These are phyloP conservation scores for Channallabes apus DNA, from an alignment of 2,797 vertebrate species.

Conservation along the genomic window DNA sequence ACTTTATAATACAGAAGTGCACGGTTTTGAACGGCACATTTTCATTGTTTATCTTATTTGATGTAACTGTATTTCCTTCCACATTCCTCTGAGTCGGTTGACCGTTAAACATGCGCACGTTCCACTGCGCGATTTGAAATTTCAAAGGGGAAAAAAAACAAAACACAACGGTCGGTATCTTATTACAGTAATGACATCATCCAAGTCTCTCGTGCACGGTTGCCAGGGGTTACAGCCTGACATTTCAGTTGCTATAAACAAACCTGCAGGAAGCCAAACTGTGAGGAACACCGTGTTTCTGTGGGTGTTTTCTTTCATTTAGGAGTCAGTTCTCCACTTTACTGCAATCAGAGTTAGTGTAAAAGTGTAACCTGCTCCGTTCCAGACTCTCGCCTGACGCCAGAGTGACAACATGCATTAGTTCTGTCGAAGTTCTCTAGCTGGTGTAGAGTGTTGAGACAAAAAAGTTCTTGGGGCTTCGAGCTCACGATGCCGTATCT, in stretches of 20 bases:
- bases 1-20: not conserved
- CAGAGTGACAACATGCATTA: no score
- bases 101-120: not conserved
- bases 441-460: not conserved
- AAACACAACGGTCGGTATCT: not conserved
- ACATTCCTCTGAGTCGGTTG: not conserved
- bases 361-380: not conserved
- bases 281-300: constrained; percentile 1
- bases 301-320: not conserved
- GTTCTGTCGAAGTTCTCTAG: not conserved
- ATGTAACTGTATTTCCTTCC: not conserved
- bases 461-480: not conserved
- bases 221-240: constrained; percentile 54
- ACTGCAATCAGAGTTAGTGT: not conserved
- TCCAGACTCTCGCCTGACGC: not conserved
- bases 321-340: not conserved
- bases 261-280: constrained; percentile 19
- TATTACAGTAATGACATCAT: constrained; percentile 48
- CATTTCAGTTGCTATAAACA: constrained; percentile 44
- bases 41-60: not conserved
- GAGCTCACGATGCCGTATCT: not conserved
- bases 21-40: not conserved
- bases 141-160: not conserved
- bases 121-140: not conserved
- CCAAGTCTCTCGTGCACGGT: constrained; percentile 48